phyloP scores from a whole-genome alignment of 2,113 vertebrate species.

The Colossoma macropomum region DNA sequence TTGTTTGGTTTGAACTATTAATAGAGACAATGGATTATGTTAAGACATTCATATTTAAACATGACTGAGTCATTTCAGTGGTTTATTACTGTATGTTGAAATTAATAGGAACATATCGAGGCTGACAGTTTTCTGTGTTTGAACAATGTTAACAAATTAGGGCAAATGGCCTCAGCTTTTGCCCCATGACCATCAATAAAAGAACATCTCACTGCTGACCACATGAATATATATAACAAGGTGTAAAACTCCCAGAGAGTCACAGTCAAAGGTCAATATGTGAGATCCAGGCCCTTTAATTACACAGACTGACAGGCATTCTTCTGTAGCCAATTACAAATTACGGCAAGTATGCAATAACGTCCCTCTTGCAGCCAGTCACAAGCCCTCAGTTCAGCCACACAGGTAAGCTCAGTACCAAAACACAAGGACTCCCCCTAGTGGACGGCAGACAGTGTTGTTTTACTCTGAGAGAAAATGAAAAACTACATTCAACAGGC shows the following conservation, averaged over 20 bases:
- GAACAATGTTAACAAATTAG: slow-evolving; percentile 56
- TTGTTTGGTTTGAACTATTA: slow-evolving; percentile 5
- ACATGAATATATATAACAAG: slow-evolving; percentile 65
- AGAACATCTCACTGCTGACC: slow-evolving; percentile 42
- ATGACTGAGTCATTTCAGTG: slow-evolving; percentile 9
- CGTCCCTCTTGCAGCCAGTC: slow-evolving; percentile 32
- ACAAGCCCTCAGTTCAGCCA: slow-evolving; percentile 55
- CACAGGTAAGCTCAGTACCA: slow-evolving; percentile 50
- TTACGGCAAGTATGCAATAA: neutral
- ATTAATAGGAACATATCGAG: slow-evolving; percentile 34
- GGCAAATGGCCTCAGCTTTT: slow-evolving; percentile 4
- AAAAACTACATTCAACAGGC: slow-evolving; percentile 66
- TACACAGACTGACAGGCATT: slow-evolving; percentile 41
- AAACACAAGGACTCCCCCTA: slow-evolving; percentile 66
- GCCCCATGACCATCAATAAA: neutral
- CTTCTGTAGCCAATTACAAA: slow-evolving; percentile 22
- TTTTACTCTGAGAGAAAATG: slow-evolving; percentile 15
- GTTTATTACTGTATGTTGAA: slow-evolving; percentile 11
- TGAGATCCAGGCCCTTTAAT: slow-evolving; percentile 64
- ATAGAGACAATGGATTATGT: slow-evolving; percentile 1
- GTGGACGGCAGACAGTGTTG: slow-evolving; percentile 61
- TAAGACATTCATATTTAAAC: slow-evolving; percentile 34
- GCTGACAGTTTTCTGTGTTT: slow-evolving; percentile 57
- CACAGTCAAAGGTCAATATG: slow-evolving; percentile 79
- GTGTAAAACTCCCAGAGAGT: slow-evolving; percentile 67